These are phyloP conservation scores for Armadillidium nasatum DNA, from an alignment of 1,140 invertebrate species.

Conservation along the genomic window DNA sequence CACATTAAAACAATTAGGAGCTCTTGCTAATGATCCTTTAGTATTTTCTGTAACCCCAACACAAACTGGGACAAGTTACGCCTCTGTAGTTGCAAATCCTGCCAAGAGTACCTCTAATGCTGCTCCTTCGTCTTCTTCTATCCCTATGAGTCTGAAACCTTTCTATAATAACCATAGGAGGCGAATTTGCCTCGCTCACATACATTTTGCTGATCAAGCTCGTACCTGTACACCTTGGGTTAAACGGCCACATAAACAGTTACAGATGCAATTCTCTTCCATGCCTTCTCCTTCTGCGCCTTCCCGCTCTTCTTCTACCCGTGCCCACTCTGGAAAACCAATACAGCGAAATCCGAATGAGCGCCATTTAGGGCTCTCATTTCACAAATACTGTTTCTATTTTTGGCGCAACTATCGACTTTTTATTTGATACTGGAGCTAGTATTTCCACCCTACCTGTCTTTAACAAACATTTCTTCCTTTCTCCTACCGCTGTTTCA, in stretches of 20 bases:
- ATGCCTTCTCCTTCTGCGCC: not conserved
- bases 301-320: too few species aligned
- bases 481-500: conserved; percentile 1
- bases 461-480: not conserved
- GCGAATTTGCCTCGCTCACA: not conserved
- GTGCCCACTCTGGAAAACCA: not conserved
- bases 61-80: too few species aligned
- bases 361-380: not conserved
- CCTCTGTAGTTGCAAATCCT: too few species aligned
- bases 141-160: not conserved
- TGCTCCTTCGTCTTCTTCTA: too few species aligned
- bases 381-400: not conserved
- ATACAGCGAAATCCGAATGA: not conserved
- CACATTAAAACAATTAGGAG: too few species aligned
- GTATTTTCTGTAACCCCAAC: too few species aligned
- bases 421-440: not conserved
- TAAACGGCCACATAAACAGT: not conserved
- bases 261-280: not conserved
- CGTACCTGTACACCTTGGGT: conserved; percentile 19
- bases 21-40: too few species aligned
- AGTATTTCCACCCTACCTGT: not conserved
- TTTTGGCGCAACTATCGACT: not conserved
- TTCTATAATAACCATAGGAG: not conserved
- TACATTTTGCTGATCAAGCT: not conserved
- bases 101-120: too few species aligned